Conservation (phyloP, 2,888 invertebrate genomes). For the Nycteola revayana region DNA sequence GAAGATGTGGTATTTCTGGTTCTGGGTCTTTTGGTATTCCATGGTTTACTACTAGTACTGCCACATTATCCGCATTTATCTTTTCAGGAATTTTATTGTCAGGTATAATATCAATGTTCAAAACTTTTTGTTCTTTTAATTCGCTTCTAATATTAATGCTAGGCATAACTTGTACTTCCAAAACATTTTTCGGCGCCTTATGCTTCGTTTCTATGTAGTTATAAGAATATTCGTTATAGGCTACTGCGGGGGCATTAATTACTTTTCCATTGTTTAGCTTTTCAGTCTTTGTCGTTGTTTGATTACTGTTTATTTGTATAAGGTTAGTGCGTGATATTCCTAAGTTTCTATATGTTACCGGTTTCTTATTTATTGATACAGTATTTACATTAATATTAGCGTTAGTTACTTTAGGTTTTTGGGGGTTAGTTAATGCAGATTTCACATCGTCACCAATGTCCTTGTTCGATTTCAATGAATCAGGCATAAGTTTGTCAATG, state of each 20-base stretch:
- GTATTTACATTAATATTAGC: constrained; percentile 39
- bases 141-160: constrained; percentile 76
- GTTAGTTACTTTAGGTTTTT: constrained; percentile 19
- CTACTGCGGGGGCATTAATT: constrained; percentile 42
- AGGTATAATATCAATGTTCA: constrained; percentile 74
- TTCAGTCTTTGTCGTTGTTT: constrained; percentile 35
- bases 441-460: constrained; percentile 18
- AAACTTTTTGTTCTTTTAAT: constrained; percentile 72
- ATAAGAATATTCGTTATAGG: constrained; percentile 61
- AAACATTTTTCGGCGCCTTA: constrained; percentile 35
- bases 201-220: constrained; percentile 50
- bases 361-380: constrained; percentile 38
- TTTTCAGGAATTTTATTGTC: constrained; percentile 34
- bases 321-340: constrained; percentile 52
- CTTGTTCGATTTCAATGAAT: constrained; percentile 24
- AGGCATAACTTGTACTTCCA: constrained; percentile 74
- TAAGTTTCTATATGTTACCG: constrained; percentile 46
- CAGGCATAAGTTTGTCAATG: constrained; percentile 40
- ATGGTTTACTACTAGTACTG: constrained; percentile 54
- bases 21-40: constrained; percentile 23
- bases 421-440: constrained; percentile 9
- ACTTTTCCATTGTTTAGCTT: constrained; percentile 43
- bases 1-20: constrained; percentile 6
- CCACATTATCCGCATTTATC: constrained; percentile 43
- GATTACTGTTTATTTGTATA: constrained; percentile 55